Conservation (phyloP, 2,113 vertebrate genomes). For the Peromyscus californicus region DNA sequence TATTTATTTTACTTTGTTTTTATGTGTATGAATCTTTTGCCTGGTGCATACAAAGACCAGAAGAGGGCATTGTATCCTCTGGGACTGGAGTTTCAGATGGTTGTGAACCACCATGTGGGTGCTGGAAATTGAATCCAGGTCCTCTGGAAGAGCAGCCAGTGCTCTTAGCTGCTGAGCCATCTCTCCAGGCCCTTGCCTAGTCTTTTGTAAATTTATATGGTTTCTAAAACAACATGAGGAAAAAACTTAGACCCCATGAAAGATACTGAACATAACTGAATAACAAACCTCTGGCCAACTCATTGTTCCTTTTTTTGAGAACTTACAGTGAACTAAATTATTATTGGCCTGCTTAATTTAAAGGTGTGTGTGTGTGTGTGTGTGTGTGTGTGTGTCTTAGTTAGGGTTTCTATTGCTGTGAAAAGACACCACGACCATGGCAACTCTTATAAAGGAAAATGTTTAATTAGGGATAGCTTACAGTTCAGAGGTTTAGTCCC, state of each 20-base stretch:
- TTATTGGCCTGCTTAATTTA: background rate
- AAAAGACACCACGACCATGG: too few species aligned
- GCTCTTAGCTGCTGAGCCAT: background rate
- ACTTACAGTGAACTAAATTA: background rate
- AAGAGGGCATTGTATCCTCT: background rate
- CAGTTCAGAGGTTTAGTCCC: too few species aligned
- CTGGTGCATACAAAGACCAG: background rate
- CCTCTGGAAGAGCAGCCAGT: background rate
- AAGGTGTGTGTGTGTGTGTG: background rate
- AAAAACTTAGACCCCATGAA: background rate
- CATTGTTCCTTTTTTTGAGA: background rate
- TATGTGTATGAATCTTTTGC: background rate
- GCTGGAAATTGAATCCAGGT: background rate
- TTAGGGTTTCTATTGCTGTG: too few species aligned
- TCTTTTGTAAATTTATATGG: background rate
- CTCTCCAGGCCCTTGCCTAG: background rate
- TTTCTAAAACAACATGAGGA: background rate
- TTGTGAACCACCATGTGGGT: background rate
- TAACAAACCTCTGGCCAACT: background rate
- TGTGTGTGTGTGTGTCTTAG: background rate
- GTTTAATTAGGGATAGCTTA: too few species aligned
- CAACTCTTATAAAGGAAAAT: too few species aligned
- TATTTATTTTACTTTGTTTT: background rate
- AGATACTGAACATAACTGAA: background rate
- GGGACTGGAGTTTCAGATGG: background rate